A percentile compares a stretch with the other conserved stretches of the same genome.
These are phyloP conservation scores for Ceratosolen fusciceps DNA, from an alignment of 1,140 invertebrate genomes.

Conservation along the genomic window DNA sequence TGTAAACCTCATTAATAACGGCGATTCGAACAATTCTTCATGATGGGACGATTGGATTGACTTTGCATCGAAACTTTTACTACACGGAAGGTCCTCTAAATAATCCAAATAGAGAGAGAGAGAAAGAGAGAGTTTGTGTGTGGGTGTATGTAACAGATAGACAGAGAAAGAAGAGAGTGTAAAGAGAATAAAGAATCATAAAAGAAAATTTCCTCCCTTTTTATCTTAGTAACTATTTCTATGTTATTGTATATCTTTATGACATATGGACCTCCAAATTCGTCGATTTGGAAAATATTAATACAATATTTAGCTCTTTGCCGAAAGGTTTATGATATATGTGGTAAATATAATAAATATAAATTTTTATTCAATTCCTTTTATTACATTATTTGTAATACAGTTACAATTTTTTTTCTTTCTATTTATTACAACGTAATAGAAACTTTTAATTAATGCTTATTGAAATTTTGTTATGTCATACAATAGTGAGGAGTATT, in stretches of 20 bases:
- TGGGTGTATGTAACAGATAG: too few relatives aligned
- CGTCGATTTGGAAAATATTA: neutral
- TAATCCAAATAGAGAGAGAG: neutral
- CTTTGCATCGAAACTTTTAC: constrained; percentile 2
- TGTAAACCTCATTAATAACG: constrained; percentile 41
- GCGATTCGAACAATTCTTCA: constrained; percentile 42
- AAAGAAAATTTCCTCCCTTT: neutral
- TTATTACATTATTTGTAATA: too few relatives aligned
- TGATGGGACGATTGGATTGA: neutral
- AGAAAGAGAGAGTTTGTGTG: neutral
- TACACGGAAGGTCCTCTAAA: constrained; percentile 40
- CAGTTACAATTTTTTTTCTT: too few relatives aligned
- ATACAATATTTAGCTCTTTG: constrained; percentile 11
- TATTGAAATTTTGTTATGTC: too few relatives aligned
- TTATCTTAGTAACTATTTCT: neutral
- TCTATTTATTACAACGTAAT: too few relatives aligned
- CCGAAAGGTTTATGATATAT: too few relatives aligned
- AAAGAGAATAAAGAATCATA: too few relatives aligned
- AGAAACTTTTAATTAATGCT: too few relatives aligned
- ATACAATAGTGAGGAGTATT: too few relatives aligned
- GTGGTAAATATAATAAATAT: too few relatives aligned
- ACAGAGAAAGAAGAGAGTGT: neutral
- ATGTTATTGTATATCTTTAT: neutral
- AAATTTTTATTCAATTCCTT: too few relatives aligned
- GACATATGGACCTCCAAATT: neutral